A percentile compares a stretch with the other conserved stretches of the same genome.
These are phyloP conservation scores for Epiblema foenella DNA, from an alignment of 2,888 invertebrate genomes.

Conservation along the genomic window DNA sequence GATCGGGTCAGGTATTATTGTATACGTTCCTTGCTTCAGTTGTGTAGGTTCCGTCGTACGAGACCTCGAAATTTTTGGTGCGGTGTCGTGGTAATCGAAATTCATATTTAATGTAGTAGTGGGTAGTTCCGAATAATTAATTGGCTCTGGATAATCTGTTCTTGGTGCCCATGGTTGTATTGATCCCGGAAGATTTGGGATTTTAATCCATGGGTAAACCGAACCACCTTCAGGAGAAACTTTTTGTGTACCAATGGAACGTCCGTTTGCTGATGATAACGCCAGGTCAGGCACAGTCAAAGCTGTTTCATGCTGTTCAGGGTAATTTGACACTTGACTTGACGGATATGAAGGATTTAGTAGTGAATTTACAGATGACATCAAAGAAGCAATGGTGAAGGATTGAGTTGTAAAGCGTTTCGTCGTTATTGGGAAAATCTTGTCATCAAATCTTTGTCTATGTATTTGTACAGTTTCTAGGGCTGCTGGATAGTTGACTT, in stretches of 20 bases:
- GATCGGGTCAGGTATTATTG: neutral
- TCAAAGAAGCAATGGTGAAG: neutral
- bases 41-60: neutral
- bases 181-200: neutral
- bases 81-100: neutral
- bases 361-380: too few species aligned
- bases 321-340: neutral
- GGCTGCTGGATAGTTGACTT: neutral
- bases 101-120: neutral
- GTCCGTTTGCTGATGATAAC: neutral
- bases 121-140: too few species aligned
- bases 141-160: neutral
- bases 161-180: neutral
- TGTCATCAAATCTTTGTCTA: neutral
- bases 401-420: neutral
- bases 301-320: neutral
- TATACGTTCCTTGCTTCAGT: neutral
- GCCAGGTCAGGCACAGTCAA: neutral
- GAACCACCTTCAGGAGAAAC: neutral
- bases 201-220: neutral
- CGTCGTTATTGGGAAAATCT: neutral
- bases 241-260: neutral
- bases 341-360: neutral
- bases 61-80: neutral
- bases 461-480: neutral